Conservation (phyloP, 2,797 vertebrate genomes). For the Austrolebias charrua region DNA sequence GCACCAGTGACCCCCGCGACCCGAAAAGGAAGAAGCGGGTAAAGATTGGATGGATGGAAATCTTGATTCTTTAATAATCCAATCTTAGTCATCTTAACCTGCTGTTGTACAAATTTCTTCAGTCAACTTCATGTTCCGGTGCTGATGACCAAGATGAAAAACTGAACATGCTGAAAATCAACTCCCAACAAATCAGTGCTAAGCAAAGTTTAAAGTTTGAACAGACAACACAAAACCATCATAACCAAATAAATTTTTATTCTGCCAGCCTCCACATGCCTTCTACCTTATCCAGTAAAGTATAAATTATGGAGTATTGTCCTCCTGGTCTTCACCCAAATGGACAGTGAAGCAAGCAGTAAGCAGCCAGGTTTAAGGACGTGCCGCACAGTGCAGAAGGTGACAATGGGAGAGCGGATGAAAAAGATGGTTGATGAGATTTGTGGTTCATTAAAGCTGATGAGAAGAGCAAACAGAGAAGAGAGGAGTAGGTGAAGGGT, state of each 20-base stretch:
- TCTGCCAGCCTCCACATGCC: conserved; percentile 3
- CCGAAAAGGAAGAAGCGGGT: too few species aligned
- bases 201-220: conserved; percentile 23
- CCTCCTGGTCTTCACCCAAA: conserved; percentile 24
- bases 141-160: conserved; percentile 31
- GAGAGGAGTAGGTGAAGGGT: conserved; percentile 36
- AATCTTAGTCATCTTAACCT: too few species aligned
- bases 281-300: conserved; percentile 24
- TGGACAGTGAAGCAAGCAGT: conserved; percentile 6
- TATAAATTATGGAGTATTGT: conserved; percentile 17
- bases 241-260: conserved; percentile 21
- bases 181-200: conserved; percentile 37
- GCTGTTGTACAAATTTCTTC: neutral
- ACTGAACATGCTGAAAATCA: conserved; percentile 40
- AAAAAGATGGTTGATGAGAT: conserved; percentile 71
- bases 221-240: conserved; percentile 23
- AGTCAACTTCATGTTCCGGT: neutral
- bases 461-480: conserved; percentile 58
- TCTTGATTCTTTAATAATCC: too few species aligned
- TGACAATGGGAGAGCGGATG: conserved; percentile 55
- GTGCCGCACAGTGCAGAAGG: conserved; percentile 43
- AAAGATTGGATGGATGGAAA: too few species aligned
- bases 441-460: conserved; percentile 73
- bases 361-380: conserved; percentile 38
- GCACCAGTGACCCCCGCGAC: too few species aligned